These are phyloP conservation scores for Sarcophaga rosellei DNA, from an alignment of 2,888 invertebrate species.

Conservation along the genomic window DNA sequence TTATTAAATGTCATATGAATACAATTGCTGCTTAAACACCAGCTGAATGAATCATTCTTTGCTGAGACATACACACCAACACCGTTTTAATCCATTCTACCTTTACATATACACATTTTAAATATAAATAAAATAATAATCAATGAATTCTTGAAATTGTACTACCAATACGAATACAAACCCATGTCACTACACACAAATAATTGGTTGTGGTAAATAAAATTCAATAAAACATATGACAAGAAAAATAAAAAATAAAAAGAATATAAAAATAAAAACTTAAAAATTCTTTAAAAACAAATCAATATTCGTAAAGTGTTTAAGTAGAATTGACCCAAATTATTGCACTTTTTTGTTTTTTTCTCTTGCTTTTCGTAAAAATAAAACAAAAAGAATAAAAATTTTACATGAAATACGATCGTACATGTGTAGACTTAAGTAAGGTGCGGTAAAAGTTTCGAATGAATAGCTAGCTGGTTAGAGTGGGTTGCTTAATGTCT, in stretches of 20 bases:
- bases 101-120: background rate
- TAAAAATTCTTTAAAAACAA: conserved; percentile 23
- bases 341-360: background rate
- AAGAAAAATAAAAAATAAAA: background rate
- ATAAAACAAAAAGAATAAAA: background rate
- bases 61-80: background rate
- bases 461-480: too few relatives aligned
- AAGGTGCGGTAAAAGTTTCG: conserved; percentile 46
- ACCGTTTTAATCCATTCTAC: background rate
- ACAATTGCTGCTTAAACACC: background rate
- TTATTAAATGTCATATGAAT: conserved; percentile 55
- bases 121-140: conserved; percentile 1
- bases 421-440: conserved; percentile 18
- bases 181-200: background rate
- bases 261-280: too few relatives aligned
- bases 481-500: conserved; percentile 5
- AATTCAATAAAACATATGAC: background rate
- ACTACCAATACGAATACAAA: background rate
- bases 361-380: background rate
- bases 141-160: conserved; percentile 32
- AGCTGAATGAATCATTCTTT: conserved; percentile 47
- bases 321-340: conserved; percentile 59
- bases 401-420: conserved; percentile 1
- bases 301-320: conserved; percentile 60
- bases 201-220: background rate